These are phyloP conservation scores for Alsophila aescularia DNA, from an alignment of 2,888 invertebrate genomes.

Conservation along the genomic window DNA sequence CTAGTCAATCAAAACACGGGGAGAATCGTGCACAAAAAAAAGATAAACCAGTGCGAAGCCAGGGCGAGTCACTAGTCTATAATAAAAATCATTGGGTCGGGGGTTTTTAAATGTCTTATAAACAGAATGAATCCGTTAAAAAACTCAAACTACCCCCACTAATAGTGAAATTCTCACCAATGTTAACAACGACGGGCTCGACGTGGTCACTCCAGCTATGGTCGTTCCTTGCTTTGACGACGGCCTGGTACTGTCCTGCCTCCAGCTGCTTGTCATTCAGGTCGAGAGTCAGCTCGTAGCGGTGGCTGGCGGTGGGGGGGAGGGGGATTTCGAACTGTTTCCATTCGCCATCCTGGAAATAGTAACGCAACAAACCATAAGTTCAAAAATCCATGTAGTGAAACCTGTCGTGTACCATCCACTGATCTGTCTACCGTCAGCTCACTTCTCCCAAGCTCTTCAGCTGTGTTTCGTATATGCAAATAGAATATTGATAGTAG, in stretches of 20 bases:
- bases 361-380: neutral
- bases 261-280: slow-evolving; percentile 50
- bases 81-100: too few species aligned
- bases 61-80: too few species aligned
- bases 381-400: too few species aligned
- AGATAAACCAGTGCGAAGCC: too few species aligned
- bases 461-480: slow-evolving; percentile 43
- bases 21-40: too few species aligned
- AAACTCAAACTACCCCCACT: neutral
- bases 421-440: too few species aligned
- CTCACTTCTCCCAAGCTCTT: slow-evolving; percentile 45
- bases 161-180: slow-evolving; percentile 52
- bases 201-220: slow-evolving; percentile 61
- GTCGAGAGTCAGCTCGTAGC: slow-evolving; percentile 54
- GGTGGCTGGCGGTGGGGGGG: slow-evolving; percentile 45
- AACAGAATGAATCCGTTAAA: too few species aligned
- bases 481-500: too few species aligned
- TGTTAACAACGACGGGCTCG: slow-evolving; percentile 51
- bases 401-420: too few species aligned
- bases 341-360: slow-evolving; percentile 53
- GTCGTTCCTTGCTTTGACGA: slow-evolving; percentile 63
- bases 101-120: too few species aligned
- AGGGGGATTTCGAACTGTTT: slow-evolving; percentile 51
- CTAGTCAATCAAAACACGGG: too few species aligned
- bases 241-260: slow-evolving; percentile 61